Evolutionary conservation across 2,113 vertebrate species (phyloP).

Genomic region (Eulacestoma nigropectus): DNA sequence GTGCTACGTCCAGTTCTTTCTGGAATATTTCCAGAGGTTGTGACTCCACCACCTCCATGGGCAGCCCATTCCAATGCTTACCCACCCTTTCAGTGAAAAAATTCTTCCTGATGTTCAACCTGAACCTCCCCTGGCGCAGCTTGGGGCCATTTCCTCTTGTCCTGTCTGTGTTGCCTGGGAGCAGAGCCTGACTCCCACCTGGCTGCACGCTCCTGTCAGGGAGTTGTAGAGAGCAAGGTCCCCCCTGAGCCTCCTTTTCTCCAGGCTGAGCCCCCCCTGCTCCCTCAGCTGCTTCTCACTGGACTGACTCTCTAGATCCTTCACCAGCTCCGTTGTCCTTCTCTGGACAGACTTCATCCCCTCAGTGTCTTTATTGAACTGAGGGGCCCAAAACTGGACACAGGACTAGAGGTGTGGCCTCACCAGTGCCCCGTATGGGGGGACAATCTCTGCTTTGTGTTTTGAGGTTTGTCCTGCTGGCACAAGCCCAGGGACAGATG

Average conservation of each 20-base stretch:
- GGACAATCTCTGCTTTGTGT: not conserved
- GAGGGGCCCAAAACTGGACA: not conserved
- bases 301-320: not conserved
- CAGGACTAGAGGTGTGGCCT: not conserved
- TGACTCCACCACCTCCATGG: not conserved
- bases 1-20: not conserved
- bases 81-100: not conserved
- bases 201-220: not conserved
- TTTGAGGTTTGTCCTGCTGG: not conserved
- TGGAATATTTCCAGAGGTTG: not conserved
- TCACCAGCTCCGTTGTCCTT: not conserved
- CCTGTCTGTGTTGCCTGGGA: not conserved
- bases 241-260: not conserved
- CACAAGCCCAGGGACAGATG: not conserved
- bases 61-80: not conserved
- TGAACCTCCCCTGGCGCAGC: not conserved
- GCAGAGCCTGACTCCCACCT: rapidly evolving
- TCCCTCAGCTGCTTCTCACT: not conserved
- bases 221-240: not conserved
- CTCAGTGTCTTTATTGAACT: not conserved
- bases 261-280: not conserved
- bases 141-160: not conserved
- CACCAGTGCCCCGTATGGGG: not conserved
- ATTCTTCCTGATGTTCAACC: not conserved
- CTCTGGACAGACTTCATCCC: not conserved